Evolutionary conservation across 2,113 vertebrate species (phyloP).

Genomic region (Myrmophylax atrothorax): DNA sequence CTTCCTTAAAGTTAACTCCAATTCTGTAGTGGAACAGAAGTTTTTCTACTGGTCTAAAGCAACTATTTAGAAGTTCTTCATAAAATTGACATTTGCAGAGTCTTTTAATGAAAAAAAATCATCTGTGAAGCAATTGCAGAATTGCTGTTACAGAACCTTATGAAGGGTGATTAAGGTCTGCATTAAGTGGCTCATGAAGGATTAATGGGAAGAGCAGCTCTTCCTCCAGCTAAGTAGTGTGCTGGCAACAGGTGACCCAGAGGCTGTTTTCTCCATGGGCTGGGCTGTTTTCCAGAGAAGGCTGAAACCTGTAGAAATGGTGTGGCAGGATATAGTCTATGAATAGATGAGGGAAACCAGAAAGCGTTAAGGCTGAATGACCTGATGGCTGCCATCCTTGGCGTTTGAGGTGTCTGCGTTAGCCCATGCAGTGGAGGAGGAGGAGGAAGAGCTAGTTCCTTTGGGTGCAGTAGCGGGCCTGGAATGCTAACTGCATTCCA

Average conservation of each 20-base stretch:
- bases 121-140: background rate
- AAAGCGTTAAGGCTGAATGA: background rate
- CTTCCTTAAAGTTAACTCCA: background rate
- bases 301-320: background rate
- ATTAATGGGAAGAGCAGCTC: background rate
- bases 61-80: background rate
- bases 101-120: background rate
- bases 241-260: background rate
- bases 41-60: background rate
- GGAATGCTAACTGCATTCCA: background rate
- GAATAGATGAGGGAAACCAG: background rate
- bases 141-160: background rate
- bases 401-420: background rate
- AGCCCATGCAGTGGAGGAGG: background rate
- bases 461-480: accelerated
- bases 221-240: background rate
- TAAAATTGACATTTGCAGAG: background rate
- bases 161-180: background rate
- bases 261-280: background rate
- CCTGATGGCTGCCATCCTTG: background rate
- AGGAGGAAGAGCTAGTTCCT: background rate
- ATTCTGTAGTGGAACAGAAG: background rate
- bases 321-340: background rate
- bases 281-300: background rate
- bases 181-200: background rate